Evolutionary conservation across 2,797 vertebrate genomes (phyloP).

Genomic region (Spinus olivaceus): DNA sequence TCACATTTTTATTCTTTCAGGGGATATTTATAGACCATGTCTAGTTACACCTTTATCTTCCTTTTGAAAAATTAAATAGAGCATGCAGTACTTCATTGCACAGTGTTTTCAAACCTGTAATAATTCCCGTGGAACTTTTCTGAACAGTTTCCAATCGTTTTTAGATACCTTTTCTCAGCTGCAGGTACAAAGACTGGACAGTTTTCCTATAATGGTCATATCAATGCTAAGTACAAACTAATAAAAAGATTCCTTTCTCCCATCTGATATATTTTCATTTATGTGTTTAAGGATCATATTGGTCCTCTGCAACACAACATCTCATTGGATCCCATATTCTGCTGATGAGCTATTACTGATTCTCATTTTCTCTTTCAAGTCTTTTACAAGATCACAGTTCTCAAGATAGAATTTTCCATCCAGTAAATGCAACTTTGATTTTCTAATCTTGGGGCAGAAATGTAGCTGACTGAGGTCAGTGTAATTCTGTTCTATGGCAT

Average conservation of each 20-base stretch:
- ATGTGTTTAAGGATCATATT: not conserved
- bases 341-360: not conserved
- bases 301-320: not conserved
- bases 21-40: constrained; percentile 24
- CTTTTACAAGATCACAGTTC: constrained; percentile 1
- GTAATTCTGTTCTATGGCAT: not conserved
- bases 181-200: not conserved
- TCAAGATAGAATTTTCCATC: constrained; percentile 1
- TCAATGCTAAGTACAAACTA: not conserved
- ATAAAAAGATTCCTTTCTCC: not conserved
- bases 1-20: not conserved
- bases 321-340: not conserved
- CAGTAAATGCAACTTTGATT: not conserved
- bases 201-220: not conserved
- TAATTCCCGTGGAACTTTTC: not conserved
- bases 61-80: constrained; percentile 44
- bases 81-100: not conserved
- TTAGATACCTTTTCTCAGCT: not conserved
- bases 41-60: not conserved
- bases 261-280: not conserved
- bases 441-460: not conserved
- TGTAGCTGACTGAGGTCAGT: not conserved
- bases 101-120: constrained; percentile 17
- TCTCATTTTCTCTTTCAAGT: not conserved
- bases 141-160: not conserved